phyloP scores from a whole-genome alignment of 2,888 invertebrate species.

The Hypercompe scribonia region DNA sequence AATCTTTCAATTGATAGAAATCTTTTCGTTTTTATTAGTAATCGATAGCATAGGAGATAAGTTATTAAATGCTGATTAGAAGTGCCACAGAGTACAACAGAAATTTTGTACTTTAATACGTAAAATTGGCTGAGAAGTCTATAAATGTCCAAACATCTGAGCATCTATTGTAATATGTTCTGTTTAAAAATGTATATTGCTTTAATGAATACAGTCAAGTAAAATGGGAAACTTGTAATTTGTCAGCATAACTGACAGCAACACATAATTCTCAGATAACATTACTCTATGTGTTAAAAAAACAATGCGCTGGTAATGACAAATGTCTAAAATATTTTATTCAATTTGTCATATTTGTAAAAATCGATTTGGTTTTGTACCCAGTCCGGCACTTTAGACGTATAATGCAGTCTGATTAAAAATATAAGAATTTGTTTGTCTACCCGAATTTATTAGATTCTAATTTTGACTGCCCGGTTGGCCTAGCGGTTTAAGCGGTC shows the following conservation, averaged over 20 bases:
- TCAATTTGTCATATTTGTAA: not conserved
- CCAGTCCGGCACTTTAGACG: not conserved
- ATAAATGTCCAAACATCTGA: no score
- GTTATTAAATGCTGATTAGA: not conserved
- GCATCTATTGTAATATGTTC: no score
- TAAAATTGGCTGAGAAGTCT: not conserved
- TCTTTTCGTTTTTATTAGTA: constrained; percentile 13
- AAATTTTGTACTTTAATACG: not conserved
- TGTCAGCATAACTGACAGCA: not conserved
- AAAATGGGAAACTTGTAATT: no score
- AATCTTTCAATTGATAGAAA: constrained; percentile 19
- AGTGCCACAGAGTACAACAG: not conserved
- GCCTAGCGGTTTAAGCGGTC: no score
- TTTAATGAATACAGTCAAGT: no score
- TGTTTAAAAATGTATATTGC: no score
- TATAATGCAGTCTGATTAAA: not conserved
- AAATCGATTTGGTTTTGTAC: not conserved
- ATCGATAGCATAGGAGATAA: not conserved
- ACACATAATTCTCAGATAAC: not conserved
- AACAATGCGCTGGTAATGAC: not conserved
- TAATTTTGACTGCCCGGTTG: no score
- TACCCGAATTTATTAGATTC: not conserved
- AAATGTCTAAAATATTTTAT: not conserved
- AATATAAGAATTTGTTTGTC: not conserved
- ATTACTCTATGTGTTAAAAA: not conserved